These are phyloP conservation scores for Thyatira batis DNA, from an alignment of 2,888 invertebrate genomes.

Conservation along the genomic window DNA sequence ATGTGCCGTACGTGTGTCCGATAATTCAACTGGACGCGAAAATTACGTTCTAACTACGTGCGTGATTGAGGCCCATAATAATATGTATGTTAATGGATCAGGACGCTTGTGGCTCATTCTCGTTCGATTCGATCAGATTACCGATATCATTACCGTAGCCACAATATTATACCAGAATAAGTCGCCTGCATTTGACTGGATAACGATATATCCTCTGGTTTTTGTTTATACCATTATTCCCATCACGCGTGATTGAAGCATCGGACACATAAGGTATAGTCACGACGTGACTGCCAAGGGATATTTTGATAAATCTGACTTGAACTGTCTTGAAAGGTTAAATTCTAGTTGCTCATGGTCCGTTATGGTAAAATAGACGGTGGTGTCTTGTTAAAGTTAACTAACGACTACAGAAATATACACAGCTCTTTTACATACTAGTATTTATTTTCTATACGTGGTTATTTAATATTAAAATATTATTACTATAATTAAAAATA, in stretches of 20 bases:
- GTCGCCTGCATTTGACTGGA: conserved; percentile 18
- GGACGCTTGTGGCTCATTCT: conserved; percentile 32
- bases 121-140: conserved; percentile 37
- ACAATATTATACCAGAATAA: conserved; percentile 28
- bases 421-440: not conserved
- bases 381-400: conserved; percentile 2
- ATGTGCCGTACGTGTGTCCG: not conserved
- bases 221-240: not conserved
- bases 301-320: not conserved
- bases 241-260: not conserved
- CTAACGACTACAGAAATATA: not conserved
- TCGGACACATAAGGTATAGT: conserved; percentile 1
- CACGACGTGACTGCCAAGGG: conserved; percentile 4
- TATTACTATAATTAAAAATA: too few species aligned
- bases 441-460: too few species aligned
- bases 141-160: conserved; percentile 36
- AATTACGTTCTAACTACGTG: conserved; percentile 14
- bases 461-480: too few species aligned
- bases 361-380: conserved; percentile 22
- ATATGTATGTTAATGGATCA: conserved; percentile 40
- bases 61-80: conserved; percentile 7
- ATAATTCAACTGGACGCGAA: not conserved
- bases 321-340: conserved; percentile 25
- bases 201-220: conserved; percentile 30
- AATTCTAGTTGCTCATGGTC: conserved; percentile 19